Base-by-base conservation (phyloP, 1,140 invertebrate species). In the Drosophila bocki region DNA sequence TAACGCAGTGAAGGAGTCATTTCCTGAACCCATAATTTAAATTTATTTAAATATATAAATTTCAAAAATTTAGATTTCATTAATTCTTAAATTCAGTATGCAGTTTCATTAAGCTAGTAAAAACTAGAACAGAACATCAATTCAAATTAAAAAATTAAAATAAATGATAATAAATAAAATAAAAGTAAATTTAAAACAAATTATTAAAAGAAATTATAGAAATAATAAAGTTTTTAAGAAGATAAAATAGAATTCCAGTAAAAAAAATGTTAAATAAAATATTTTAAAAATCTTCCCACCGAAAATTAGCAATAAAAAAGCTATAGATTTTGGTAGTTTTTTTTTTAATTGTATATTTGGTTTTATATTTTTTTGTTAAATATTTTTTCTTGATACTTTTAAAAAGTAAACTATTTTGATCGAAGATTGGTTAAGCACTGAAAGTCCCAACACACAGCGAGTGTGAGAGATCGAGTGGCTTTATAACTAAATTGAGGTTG, bases 341-440 rank as follows among this genome's bases (percentile, higher is more conserved):
- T 78, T 78, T 70, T 79, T 75, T 71, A 70, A 71, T 67, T 83
- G 59, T 82, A 85, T 85, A 62, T 84, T 87, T 86, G 83, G 80
- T 86, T 86, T 78, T 82, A 48, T 61, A 57, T 71, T 65, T 69
- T 75, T 56, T 56, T 56, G 53, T 56, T 56, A 56, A 54, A 48
- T 67, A 61, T 54, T 69, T 63, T 74, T 60, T 64, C 41, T 80
- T 71, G 53, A 88, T 87, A 88, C 84, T 87, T 87, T 87, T 84
- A 78, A 54, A 87, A 87, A 87, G 84, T 87, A 87, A 80, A 67
- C 68, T 80, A 74, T 74, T 87, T 88, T 84, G 77, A 78, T 87
- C 77, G 84, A 78, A 87, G 51, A 78, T 78, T 59, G 59, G 41
- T 69, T 71, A 84, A 81, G 82, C 84, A 88, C 80, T 60, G 68